Conservation (phyloP, 2,888 invertebrate genomes). For the Calliscelio sp. region DNA sequence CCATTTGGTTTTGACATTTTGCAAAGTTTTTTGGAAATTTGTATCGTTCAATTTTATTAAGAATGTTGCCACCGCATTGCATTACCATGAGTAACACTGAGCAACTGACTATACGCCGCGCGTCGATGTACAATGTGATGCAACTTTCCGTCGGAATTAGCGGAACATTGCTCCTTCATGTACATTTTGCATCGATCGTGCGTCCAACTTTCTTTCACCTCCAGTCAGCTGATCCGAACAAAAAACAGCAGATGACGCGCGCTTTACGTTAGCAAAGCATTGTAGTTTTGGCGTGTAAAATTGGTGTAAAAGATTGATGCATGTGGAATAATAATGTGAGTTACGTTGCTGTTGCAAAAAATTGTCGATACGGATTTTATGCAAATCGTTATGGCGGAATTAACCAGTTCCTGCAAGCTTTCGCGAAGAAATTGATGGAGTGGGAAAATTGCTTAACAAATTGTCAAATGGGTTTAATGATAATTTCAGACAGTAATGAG, state of each 20-base stretch:
- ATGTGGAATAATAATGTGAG: constrained; percentile 9
- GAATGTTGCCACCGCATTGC: constrained; percentile 33
- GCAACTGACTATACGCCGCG: constrained; percentile 5
- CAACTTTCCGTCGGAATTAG: constrained; percentile 40
- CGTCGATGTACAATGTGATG: constrained; percentile 23
- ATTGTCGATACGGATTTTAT: constrained; percentile 4
- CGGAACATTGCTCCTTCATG: constrained; percentile 16
- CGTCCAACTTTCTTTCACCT: constrained; percentile 43
- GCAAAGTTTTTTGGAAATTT: too few species aligned
- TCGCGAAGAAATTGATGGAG: too few species aligned
- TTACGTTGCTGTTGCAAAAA: too few species aligned
- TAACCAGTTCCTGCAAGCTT: too few species aligned
- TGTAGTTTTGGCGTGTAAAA: background rate
- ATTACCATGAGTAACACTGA: constrained; percentile 21
- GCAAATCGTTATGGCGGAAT: too few species aligned
- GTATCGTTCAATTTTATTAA: too few species aligned
- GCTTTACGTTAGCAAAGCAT: background rate
- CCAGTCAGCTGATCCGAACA: constrained; percentile 35
- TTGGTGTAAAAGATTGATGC: background rate
- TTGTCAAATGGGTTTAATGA: too few species aligned
- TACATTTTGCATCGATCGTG: constrained; percentile 38
- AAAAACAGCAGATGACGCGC: constrained; percentile 6
- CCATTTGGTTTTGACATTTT: too few species aligned
- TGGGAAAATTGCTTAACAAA: too few species aligned
- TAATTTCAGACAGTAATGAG: too few species aligned